Base-by-base conservation (phyloP, 2,888 invertebrate genomes). In the Metallyticus violacea region DNA sequence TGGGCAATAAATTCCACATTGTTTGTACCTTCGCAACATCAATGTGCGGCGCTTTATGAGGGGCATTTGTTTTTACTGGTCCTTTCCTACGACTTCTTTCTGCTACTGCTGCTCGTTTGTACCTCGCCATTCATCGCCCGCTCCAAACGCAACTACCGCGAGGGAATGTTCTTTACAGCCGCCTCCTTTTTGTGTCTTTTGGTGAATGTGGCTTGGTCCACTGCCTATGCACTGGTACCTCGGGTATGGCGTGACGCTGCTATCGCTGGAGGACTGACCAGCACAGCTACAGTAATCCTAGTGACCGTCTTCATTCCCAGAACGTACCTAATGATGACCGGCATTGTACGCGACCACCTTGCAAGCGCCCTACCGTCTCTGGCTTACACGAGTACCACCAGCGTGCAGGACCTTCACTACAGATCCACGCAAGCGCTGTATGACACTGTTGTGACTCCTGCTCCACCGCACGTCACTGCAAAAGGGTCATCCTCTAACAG, bases 251-350 rank as follows among this genome's bases (percentile, higher is more conserved):
- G 88, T 22, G 95, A 95, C 90, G 93, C 93, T 0, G 93, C 94
- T 30, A 91, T 95, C 6, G 94, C 94, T 40, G 91, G 93, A 85
- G 95, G 95, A 0, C 91, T 95, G 1, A 93, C 95, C 79, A 93
- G 93, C 1, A 95, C 95, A 0, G 95, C 94, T 0, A 94, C 94
- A 89, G 92, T 94, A 1, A 92, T 95, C 78, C 91, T 96, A 29
- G 92, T 94, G 7, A 93, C 94, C 0, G 92, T 96, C n/a, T 93
- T 96, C 88, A 94, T 95, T 89, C 95, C 96, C 0, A 92, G 95
- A 85, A 95, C 95, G 0, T 96, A 95, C 89, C 92, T 95, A 87
- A 95, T 96, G 93, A 93, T 94, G 5, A 93, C 94, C 2, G 93
- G 95, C 29, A 93, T 94, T 28, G 94, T 94, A 27, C 92, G 94